Percentiles rank a stretch among this genome's conserved stretches.
phyloP scores from a whole-genome alignment of 64 coral and sea anemone species.

The Montipora cactus region DNA sequence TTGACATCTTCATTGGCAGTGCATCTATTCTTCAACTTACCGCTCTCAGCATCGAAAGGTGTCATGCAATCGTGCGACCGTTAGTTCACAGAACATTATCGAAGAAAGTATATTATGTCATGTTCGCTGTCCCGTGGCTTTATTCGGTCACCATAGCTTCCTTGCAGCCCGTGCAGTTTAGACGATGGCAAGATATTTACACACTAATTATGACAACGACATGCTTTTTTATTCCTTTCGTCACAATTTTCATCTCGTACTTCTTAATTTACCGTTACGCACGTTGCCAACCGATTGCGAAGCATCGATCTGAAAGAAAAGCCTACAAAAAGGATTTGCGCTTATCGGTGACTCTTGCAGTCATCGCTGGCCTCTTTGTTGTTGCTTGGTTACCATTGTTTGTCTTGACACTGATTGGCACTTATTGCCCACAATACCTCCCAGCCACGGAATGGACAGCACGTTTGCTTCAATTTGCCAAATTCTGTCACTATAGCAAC shows the following conservation, averaged over 20 bases:
- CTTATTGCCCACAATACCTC: slow-evolving; percentile 28
- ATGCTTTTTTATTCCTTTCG: slow-evolving; percentile 75
- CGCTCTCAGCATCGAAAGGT: slow-evolving; percentile 85
- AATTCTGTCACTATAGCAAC: slow-evolving; percentile 59
- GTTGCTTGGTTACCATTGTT: slow-evolving; percentile 71
- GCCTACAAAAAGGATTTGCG: slow-evolving; percentile 65
- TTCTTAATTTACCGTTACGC: slow-evolving; percentile 59
- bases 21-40: slow-evolving; percentile 94
- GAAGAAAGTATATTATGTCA: slow-evolving; percentile 64
- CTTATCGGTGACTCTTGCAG: slow-evolving; percentile 60
- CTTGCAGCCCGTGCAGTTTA: slow-evolving; percentile 61
- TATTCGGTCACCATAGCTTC: slow-evolving; percentile 60
- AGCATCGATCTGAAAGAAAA: slow-evolving; percentile 33
- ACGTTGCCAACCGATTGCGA: slow-evolving; percentile 26
- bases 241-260: slow-evolving; percentile 73
- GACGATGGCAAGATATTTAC: slow-evolving; percentile 40
- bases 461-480: slow-evolving; percentile 16
- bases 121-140: slow-evolving; percentile 72
- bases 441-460: background rate
- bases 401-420: slow-evolving; percentile 61
- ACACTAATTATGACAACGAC: slow-evolving; percentile 70
- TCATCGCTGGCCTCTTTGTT: slow-evolving; percentile 71
- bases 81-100: slow-evolving; percentile 78
- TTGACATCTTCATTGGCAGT: slow-evolving; percentile 93
- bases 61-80: slow-evolving; percentile 84